Conservation (phyloP, 1,140 invertebrate species). For the Metaphire vulgaris region DNA sequence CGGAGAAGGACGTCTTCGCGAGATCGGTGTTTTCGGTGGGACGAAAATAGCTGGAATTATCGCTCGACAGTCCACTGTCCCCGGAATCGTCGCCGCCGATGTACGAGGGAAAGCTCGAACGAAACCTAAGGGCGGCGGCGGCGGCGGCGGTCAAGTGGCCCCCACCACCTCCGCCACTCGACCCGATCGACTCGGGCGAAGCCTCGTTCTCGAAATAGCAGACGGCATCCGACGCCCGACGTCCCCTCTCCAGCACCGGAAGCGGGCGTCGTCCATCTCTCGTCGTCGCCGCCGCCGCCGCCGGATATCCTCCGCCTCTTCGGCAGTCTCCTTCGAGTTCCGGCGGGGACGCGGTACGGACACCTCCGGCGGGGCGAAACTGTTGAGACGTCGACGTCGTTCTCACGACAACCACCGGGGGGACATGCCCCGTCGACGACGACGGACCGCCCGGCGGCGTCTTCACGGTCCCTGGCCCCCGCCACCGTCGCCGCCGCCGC, state of each 20-base stretch:
- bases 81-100: constrained; percentile 23
- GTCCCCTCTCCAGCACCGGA: neutral
- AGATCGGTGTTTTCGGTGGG: constrained; percentile 6
- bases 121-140: neutral
- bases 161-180: neutral
- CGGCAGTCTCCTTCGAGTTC: neutral
- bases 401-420: too few relatives aligned
- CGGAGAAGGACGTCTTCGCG: too few relatives aligned
- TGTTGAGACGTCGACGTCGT: too few relatives aligned
- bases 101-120: neutral
- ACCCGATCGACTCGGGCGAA: neutral
- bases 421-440: constrained; percentile 89
- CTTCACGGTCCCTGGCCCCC: constrained; percentile 35
- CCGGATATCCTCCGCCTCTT: neutral
- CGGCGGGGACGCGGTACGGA: neutral
- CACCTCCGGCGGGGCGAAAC: too few relatives aligned
- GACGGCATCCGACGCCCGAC: too few relatives aligned
- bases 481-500: constrained; percentile 54
- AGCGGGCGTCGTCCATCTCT: neutral
- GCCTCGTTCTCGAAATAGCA: neutral
- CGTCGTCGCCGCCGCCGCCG: too few relatives aligned
- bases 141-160: neutral
- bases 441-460: constrained; percentile 62
- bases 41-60: constrained; percentile 20
- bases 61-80: constrained; percentile 20